Conservation (phyloP, 2,797 vertebrate species). For the Micropoecilia bifurca region DNA sequence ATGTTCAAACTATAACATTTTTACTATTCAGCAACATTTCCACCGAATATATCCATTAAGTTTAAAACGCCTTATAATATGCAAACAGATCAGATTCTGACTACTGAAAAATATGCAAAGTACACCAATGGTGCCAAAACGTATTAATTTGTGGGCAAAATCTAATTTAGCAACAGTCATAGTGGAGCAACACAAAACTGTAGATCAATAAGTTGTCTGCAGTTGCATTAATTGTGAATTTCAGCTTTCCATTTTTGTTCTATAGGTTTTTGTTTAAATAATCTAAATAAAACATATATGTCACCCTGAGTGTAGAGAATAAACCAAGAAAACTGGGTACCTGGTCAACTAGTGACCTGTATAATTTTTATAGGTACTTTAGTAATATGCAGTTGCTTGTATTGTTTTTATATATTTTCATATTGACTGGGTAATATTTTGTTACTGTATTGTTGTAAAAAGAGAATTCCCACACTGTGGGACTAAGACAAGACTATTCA, state of each 20-base stretch:
- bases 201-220: not conserved
- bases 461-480: too few species aligned
- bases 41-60: not conserved
- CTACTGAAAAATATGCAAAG: not conserved
- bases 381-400: too few species aligned
- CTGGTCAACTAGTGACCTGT: not conserved
- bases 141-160: not conserved
- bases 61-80: not conserved
- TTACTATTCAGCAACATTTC: not conserved
- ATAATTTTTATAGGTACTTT: not conserved
- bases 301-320: not conserved
- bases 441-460: too few species aligned
- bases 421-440: too few species aligned
- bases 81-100: not conserved
- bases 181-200: not conserved
- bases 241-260: not conserved
- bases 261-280: not conserved
- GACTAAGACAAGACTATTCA: not conserved
- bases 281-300: not conserved
- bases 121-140: not conserved
- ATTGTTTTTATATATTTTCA: too few species aligned
- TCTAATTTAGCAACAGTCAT: not conserved
- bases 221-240: not conserved
- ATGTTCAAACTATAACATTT: not conserved
- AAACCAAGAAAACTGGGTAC: not conserved